Conservation (phyloP, 2,113 vertebrate species). For the Amblyopsis rosae region DNA sequence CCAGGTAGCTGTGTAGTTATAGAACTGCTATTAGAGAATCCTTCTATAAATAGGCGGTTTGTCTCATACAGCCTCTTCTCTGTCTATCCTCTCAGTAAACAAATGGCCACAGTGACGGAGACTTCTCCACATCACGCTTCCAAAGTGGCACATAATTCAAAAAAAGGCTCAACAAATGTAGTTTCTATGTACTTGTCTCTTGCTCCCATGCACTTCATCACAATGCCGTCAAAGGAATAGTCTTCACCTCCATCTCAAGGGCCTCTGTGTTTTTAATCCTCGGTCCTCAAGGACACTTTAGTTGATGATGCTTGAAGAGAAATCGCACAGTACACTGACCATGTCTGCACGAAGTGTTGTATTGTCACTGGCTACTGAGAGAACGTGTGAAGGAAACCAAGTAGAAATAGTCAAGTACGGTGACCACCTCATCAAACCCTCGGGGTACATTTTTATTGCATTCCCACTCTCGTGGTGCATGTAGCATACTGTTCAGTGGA, state of each 20-base stretch:
- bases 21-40: neutral
- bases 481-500: constrained; percentile 37
- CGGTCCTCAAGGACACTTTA: neutral
- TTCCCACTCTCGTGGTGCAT: constrained; percentile 43
- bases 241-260: constrained; percentile 26
- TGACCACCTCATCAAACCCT: constrained; percentile 26
- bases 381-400: constrained; percentile 26
- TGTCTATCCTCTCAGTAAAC: constrained; percentile 28
- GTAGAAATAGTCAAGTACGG: constrained; percentile 15
- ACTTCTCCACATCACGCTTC: neutral
- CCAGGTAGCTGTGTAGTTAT: constrained; percentile 25
- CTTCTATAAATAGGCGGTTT: constrained; percentile 54
- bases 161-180: constrained; percentile 4
- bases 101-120: constrained; percentile 18
- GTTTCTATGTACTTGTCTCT: constrained; percentile 7
- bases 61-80: constrained; percentile 26
- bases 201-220: constrained; percentile 31
- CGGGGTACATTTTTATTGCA: constrained; percentile 34
- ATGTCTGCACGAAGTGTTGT: constrained; percentile 3
- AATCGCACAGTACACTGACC: constrained; percentile 1
- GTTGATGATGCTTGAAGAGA: constrained; percentile 21
- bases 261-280: constrained; percentile 10
- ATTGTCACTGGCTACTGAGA: constrained; percentile 14
- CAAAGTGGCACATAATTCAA: constrained; percentile 21
- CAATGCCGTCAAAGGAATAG: constrained; percentile 8